phyloP scores from a whole-genome alignment of 2,113 vertebrate species.

The Diadophis punctatus region DNA sequence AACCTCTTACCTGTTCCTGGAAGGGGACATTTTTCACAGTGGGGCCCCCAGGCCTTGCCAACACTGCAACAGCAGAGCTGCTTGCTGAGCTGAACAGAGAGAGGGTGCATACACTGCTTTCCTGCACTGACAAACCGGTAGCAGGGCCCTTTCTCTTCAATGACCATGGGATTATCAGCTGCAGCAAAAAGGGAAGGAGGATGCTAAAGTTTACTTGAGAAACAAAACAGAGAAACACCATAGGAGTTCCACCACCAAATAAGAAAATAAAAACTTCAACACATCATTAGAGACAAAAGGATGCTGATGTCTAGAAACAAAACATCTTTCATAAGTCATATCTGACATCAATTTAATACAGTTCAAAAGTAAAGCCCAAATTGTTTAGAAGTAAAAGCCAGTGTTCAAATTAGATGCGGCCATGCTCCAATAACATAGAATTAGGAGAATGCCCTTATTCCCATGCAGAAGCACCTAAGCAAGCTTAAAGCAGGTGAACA shows the following conservation, averaged over 20 bases:
- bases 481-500: conserved; percentile 4
- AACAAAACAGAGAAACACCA: conserved; percentile 43
- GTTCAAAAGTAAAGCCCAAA: background rate
- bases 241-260: conserved; percentile 65
- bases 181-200: conserved; percentile 66
- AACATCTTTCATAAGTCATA: background rate
- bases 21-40: conserved; percentile 91
- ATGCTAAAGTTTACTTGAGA: conserved; percentile 51
- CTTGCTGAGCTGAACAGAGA: conserved; percentile 94
- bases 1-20: conserved; percentile 93
- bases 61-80: conserved; percentile 99
- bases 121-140: conserved; percentile 91
- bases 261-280: conserved; percentile 2
- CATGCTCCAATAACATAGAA: conserved; percentile 5
- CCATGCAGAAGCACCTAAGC: background rate
- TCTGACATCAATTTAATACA: background rate
- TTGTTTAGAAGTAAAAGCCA: conserved; percentile 13
- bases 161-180: conserved; percentile 82
- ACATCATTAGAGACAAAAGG: conserved; percentile 12
- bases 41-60: conserved; percentile 96
- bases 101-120: conserved; percentile 93
- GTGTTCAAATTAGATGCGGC: conserved; percentile 20
- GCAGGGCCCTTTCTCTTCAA: conserved; percentile 93
- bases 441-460: background rate
- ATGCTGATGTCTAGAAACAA: background rate